Evolutionary conservation across 2,888 invertebrate species (phyloP).

Genomic region (Nycteola revayana): DNA sequence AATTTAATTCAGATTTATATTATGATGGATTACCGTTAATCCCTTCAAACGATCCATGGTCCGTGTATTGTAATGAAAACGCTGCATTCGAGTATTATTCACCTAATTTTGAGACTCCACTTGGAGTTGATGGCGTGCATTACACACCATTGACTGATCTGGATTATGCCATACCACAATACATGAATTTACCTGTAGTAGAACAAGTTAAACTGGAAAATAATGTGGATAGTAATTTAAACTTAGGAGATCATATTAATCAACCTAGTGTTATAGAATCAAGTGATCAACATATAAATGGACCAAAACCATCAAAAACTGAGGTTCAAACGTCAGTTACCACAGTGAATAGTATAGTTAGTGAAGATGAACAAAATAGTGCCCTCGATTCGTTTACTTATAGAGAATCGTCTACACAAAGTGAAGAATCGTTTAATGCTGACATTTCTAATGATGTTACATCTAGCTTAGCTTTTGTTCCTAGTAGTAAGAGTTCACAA

Average conservation of each 20-base stretch:
- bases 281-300: conserved; percentile 34
- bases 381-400: conserved; percentile 39
- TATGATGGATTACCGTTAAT: conserved; percentile 67
- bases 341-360: conserved; percentile 40
- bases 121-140: conserved; percentile 54
- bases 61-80: conserved; percentile 59
- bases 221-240: conserved; percentile 31
- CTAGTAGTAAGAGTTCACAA: conserved; percentile 72
- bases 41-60: conserved; percentile 73
- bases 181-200: conserved; percentile 64
- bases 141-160: conserved; percentile 72
- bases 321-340: conserved; percentile 25
- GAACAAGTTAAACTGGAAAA: conserved; percentile 53
- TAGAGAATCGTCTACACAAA: conserved; percentile 58
- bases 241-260: conserved; percentile 31
- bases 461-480: conserved; percentile 74
- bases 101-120: conserved; percentile 56
- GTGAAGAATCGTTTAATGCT: conserved; percentile 70
- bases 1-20: conserved; percentile 56
- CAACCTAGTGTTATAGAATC: conserved; percentile 29
- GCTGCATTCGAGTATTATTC: conserved; percentile 63
- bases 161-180: conserved; percentile 71
- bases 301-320: conserved; percentile 26
- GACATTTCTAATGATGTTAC: conserved; percentile 73
- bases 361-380: conserved; percentile 51